phyloP scores from a whole-genome alignment of 2,797 vertebrate genomes.

The Sebastes goodei region DNA sequence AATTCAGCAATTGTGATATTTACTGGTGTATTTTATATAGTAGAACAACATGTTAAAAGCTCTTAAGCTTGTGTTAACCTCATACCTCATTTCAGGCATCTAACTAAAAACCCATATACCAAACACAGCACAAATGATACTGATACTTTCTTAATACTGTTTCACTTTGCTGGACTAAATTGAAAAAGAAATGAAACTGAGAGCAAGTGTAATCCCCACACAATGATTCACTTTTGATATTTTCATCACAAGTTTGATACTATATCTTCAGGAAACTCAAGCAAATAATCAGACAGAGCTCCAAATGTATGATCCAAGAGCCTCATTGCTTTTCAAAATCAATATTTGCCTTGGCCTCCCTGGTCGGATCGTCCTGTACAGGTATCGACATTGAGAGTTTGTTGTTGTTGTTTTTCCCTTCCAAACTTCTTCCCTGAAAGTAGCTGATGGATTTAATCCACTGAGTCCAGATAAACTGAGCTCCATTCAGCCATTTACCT shows the following conservation, averaged over 20 bases:
- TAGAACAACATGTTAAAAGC: no score
- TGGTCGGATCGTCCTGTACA: not conserved
- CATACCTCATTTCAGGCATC: not conserved
- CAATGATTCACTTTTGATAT: not conserved
- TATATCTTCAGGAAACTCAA: not conserved
- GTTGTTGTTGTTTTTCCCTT: not conserved
- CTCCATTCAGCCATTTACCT: not conserved
- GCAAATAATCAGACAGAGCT: not conserved
- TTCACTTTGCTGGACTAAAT: not conserved
- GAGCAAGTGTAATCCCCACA: not conserved
- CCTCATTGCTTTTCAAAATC: not conserved
- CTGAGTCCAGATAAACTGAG: not conserved
- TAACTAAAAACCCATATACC: no score
- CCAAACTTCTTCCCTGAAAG: not conserved
- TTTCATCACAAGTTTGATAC: not conserved
- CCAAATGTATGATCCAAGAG: not conserved
- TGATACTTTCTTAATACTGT: not conserved
- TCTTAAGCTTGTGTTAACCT: no score
- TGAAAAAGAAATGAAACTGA: not conserved
- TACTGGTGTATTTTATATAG: accelerated
- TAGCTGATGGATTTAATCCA: not conserved
- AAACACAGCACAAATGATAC: no score
- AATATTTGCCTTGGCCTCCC: not conserved
- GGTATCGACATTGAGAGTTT: not conserved
- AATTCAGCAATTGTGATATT: accelerated